A percentile compares a stretch with the other conserved stretches of the same genome.
phyloP scores from a whole-genome alignment of 2,113 vertebrate species.

The Athene noctua region DNA sequence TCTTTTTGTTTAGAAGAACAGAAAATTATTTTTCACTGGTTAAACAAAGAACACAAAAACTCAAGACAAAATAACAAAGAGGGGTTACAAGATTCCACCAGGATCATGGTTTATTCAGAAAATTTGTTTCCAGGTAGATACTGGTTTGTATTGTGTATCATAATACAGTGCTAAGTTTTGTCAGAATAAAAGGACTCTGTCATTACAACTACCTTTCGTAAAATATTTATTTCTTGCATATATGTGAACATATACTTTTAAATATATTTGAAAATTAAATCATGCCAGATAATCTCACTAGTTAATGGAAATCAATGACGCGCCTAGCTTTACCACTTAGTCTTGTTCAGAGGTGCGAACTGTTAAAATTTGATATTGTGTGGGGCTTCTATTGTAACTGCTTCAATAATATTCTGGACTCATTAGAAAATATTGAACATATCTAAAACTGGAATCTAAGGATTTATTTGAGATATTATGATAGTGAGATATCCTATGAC shows the following conservation, averaged over 20 bases:
- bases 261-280: background rate
- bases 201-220: background rate
- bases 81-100: fast-evolving
- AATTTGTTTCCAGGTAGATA: background rate
- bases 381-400: background rate
- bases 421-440: background rate
- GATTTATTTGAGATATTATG: background rate
- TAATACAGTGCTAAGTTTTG: background rate
- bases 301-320: fast-evolving
- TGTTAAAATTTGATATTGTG: background rate
- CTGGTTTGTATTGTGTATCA: background rate
- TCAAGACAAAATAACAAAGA: background rate
- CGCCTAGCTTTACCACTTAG: background rate
- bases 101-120: background rate
- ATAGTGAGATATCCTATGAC: background rate
- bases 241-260: background rate
- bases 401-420: background rate
- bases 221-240: background rate
- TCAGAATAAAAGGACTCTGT: background rate
- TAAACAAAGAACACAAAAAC: background rate
- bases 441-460: background rate
- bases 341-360: background rate
- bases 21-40: background rate
- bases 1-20: background rate
- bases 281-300: background rate